These are phyloP conservation scores for Pheosia gnoma DNA, from an alignment of 2,888 invertebrate genomes.

Conservation along the genomic window DNA sequence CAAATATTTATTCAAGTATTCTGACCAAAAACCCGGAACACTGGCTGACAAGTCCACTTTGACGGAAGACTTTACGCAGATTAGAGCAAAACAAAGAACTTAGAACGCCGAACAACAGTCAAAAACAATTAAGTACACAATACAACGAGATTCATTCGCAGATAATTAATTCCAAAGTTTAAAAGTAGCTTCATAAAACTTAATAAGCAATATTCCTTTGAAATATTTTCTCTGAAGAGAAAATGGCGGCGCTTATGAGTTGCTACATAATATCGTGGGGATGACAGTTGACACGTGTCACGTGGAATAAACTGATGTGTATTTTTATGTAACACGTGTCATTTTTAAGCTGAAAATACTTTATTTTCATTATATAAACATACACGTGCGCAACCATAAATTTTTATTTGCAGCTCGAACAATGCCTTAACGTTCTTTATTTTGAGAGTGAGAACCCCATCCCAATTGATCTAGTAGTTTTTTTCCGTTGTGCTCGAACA, in stretches of 20 bases:
- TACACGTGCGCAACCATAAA: too few species aligned
- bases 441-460: too few species aligned
- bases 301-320: not conserved
- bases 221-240: conserved; percentile 9
- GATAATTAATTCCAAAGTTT: conserved; percentile 43
- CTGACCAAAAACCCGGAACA: conserved; percentile 19
- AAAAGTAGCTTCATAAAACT: conserved; percentile 37
- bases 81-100: conserved; percentile 31
- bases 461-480: too few species aligned
- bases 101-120: conserved; percentile 30
- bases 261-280: not conserved
- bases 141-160: conserved; percentile 38
- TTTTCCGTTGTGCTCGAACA: too few species aligned
- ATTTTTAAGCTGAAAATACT: not conserved
- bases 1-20: not conserved
- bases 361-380: too few species aligned
- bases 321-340: not conserved
- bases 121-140: conserved; percentile 45
- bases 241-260: not conserved
- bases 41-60: conserved; percentile 12
- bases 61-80: conserved; percentile 13
- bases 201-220: conserved; percentile 36
- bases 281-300: conserved; percentile 2
- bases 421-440: too few species aligned
- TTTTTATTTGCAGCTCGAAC: too few species aligned